Evolutionary conservation across 2,113 vertebrate genomes (phyloP), one percentile per base, ranked within the genome.

Genomic region (Columba janthina): DNA sequence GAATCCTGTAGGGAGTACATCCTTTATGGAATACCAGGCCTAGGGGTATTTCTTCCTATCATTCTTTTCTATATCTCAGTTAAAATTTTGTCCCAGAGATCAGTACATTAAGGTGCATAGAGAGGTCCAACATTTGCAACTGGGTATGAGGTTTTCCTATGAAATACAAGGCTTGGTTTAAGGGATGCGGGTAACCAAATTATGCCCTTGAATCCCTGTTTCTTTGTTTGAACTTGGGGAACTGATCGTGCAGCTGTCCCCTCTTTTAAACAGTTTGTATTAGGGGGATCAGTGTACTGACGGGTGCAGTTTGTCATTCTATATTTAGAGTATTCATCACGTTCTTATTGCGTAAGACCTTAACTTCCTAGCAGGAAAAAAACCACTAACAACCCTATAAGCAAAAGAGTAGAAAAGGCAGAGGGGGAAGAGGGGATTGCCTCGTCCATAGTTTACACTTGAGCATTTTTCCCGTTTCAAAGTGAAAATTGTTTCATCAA

Each of bases 111-210:
- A 10, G 9, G 25, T 72, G 56, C 34, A 32, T 69, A 21, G 22
- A 29, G 6, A 50, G 32, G 19, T 36, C 32, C 34, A 67, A 15
- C 16, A 51, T 53, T 73, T 34, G 61, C 56, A 85, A 51, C 15
- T 19, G 34, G 17, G 3, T 60, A 38, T 0, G 0, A 65, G 9
- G 15, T 42, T 72, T 72, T 51, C 26, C 26, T 57, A 0, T 12
- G 15, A 74, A 77, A 44, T 17, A 15, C 25, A 71, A 20, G 34
- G 15, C 7, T 44, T 70, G n/a, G 6, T 78, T 64, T 76, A 69
- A 65, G 29, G 57, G 54, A 5, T 73, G 28, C 17, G 40, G 16
- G 19, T 40, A 60, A 50, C n/a, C 3, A 2, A 70, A 11, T 38
- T 74, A 4, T 8, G 19, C 51, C 48, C 12, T 95, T 12, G 10